A percentile compares a stretch with the other conserved stretches of the same genome.
Conservation (phyloP, 2,797 vertebrate genomes). For the Brachymystax lenok region DNA sequence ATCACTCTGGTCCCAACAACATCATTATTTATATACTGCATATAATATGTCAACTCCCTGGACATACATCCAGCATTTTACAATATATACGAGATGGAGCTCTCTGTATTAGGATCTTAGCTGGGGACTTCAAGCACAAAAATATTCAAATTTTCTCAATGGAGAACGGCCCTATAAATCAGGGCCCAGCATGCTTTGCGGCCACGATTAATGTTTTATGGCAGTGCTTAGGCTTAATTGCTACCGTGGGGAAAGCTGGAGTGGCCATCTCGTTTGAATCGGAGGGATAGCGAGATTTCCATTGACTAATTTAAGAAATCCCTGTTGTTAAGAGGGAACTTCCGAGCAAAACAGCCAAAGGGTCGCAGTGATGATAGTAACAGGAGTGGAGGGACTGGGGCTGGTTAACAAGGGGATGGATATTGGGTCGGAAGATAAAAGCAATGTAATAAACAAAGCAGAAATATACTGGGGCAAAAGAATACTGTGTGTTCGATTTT, state of each 20-base stretch:
- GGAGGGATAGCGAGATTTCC: background rate
- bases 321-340: slow-evolving; percentile 12
- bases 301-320: slow-evolving; percentile 6
- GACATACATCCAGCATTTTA: slow-evolving; percentile 4
- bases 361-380: background rate
- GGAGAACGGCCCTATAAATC: slow-evolving; percentile 42
- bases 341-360: slow-evolving; percentile 10
- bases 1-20: no score
- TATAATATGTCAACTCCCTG: slow-evolving; percentile 10
- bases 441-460: background rate
- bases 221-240: slow-evolving; percentile 48
- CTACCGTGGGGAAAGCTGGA: slow-evolving; percentile 24
- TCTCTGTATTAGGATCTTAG: slow-evolving; percentile 20
- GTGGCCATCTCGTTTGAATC: slow-evolving; percentile 21
- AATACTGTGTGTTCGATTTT: background rate
- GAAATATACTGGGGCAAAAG: background rate
- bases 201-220: slow-evolving; percentile 39
- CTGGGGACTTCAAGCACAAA: slow-evolving; percentile 18
- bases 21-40: no score
- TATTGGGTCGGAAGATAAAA: background rate
- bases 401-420: background rate
- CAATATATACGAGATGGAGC: slow-evolving; percentile 10
- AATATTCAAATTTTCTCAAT: slow-evolving; percentile 55
- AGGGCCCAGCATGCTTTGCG: slow-evolving; percentile 14
- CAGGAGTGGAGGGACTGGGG: background rate